Conservation (phyloP, 2,888 invertebrate species). For the Melanchra persicariae region DNA sequence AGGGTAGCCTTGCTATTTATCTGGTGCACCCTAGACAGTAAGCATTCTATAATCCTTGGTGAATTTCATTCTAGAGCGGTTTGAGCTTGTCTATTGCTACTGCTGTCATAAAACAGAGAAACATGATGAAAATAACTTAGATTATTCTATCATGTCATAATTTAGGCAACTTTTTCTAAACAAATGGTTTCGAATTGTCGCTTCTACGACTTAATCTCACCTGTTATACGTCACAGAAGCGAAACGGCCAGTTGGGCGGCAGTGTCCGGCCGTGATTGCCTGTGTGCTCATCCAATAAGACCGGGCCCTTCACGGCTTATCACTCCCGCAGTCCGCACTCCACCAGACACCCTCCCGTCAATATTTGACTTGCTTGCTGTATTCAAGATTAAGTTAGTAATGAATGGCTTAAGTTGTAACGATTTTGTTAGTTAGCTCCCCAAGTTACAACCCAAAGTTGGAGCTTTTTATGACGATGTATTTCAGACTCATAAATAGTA, state of each 20-base stretch:
- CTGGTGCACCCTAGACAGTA: neutral
- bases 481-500: constrained; percentile 51
- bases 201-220: constrained; percentile 52
- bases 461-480: constrained; percentile 40
- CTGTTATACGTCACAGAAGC: constrained; percentile 53
- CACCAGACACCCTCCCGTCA: constrained; percentile 61
- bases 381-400: constrained; percentile 64
- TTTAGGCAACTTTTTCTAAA: too few species aligned
- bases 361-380: constrained; percentile 68
- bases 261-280: constrained; percentile 69
- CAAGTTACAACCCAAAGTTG: constrained; percentile 31
- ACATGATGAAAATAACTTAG: too few species aligned
- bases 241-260: constrained; percentile 68
- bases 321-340: constrained; percentile 64
- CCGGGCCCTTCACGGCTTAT: constrained; percentile 71
- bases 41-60: too few species aligned
- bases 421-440: constrained; percentile 49
- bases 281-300: constrained; percentile 79
- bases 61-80: too few species aligned
- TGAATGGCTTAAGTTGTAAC: constrained; percentile 59
- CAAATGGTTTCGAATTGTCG: constrained; percentile 21
- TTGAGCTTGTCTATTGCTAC: neutral
- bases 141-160: too few species aligned
- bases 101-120: neutral
- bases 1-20: neutral